These are phyloP conservation scores for Lepidothrix coronata DNA, from an alignment of 2,113 vertebrate genomes.

Conservation along the genomic window DNA sequence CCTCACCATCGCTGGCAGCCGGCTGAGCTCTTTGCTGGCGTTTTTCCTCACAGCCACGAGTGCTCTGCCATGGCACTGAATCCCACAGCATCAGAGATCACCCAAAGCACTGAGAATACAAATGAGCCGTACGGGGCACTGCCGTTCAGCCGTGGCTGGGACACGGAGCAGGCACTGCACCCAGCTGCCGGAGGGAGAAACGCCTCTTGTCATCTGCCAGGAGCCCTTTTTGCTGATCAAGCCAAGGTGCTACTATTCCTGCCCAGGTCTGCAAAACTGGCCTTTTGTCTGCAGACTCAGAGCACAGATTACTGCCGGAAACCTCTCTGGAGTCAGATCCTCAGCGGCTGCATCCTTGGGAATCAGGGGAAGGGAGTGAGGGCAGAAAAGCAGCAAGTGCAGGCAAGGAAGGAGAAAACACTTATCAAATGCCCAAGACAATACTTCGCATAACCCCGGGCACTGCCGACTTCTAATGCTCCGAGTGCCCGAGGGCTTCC, in stretches of 20 bases:
- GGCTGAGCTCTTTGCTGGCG: not conserved
- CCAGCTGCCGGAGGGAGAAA: not conserved
- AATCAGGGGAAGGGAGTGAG: not conserved
- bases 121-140: not conserved
- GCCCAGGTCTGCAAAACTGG: not conserved
- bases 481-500: not conserved
- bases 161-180: not conserved
- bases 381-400: not conserved
- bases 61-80: not conserved
- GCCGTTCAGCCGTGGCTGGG: not conserved
- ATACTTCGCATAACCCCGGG: not conserved
- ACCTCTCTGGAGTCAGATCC: not conserved
- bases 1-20: not conserved
- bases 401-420: not conserved
- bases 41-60: not conserved
- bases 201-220: not conserved
- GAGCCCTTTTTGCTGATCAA: not conserved
- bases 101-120: not conserved
- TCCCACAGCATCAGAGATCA: not conserved
- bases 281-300: not conserved
- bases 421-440: not conserved
- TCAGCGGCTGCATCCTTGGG: not conserved
- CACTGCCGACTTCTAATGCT: not conserved
- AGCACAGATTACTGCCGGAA: not conserved
- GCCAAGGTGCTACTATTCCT: not conserved